These are phyloP conservation scores for Mixornis gularis DNA, from an alignment of 2,113 vertebrate genomes.

Conservation along the genomic window DNA sequence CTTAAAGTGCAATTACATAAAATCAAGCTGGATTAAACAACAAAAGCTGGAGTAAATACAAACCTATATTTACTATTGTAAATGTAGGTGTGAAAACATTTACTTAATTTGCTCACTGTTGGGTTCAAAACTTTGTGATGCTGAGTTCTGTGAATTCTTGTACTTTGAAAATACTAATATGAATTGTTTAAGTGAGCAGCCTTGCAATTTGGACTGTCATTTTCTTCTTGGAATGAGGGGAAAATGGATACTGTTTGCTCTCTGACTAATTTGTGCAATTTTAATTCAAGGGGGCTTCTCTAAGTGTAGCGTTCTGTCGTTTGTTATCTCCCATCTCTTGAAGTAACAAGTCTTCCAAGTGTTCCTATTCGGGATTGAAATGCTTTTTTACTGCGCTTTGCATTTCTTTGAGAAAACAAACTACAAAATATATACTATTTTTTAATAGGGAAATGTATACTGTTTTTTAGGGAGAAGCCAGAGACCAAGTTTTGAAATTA, in stretches of 20 bases:
- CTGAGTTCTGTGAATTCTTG: background rate
- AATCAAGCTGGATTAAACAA: background rate
- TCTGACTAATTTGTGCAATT: background rate
- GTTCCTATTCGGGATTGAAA: background rate
- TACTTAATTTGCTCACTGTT: background rate
- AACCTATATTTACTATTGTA: background rate
- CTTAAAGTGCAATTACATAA: background rate
- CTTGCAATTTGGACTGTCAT: background rate
- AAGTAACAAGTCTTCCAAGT: background rate
- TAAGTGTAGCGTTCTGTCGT: background rate
- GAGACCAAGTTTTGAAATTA: background rate
- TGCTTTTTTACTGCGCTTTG: background rate
- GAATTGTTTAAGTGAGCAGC: background rate
- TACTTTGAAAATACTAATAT: background rate
- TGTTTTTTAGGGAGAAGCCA: background rate
- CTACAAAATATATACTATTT: background rate
- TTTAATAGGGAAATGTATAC: background rate
- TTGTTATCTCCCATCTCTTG: background rate
- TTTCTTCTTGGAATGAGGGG: background rate
- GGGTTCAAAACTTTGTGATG: background rate
- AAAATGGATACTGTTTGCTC: background rate
- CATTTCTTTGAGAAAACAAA: background rate
- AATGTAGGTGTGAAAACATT: background rate
- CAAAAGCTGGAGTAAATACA: background rate
- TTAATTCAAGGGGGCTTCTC: background rate